Percentiles rank a stretch among this genome's conserved stretches.
Conservation (phyloP, 2,888 invertebrate species). For the Archips crataeganus region DNA sequence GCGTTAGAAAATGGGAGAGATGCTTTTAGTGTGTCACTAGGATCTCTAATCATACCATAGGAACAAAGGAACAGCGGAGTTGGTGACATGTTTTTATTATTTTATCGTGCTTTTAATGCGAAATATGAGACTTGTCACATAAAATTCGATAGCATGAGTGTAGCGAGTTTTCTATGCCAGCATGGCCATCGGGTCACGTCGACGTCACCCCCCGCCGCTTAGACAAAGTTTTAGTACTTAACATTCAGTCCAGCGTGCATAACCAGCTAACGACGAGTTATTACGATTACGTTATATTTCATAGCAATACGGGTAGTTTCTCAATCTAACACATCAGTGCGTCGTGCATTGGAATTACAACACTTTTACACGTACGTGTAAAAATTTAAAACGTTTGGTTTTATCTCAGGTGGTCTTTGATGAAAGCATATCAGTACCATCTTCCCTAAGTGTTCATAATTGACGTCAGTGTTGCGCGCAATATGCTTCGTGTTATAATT, state of each 20-base stretch:
- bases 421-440: not conserved
- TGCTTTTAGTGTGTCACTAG: no score
- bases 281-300: no score
- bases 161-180: not conserved
- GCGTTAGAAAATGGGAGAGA: no score
- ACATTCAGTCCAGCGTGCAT: not conserved
- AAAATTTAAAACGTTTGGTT: no score
- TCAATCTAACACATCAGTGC: no score
- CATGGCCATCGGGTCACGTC: not conserved
- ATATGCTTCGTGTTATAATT: slow-evolving; percentile 35
- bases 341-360: no score
- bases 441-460: slow-evolving; percentile 9
- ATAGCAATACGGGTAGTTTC: no score
- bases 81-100: no score
- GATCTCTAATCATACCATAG: no score
- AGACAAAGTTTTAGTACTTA: not conserved
- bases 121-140: not conserved
- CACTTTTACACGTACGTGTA: no score
- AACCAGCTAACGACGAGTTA: not conserved
- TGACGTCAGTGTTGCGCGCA: slow-evolving; percentile 18
- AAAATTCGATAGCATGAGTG: not conserved
- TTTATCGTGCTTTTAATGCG: not conserved
- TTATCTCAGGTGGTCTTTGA: not conserved
- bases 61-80: no score
- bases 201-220: not conserved